Conservation (phyloP, 1,140 invertebrate genomes). For the Pseudomyrmex cubaensis region DNA sequence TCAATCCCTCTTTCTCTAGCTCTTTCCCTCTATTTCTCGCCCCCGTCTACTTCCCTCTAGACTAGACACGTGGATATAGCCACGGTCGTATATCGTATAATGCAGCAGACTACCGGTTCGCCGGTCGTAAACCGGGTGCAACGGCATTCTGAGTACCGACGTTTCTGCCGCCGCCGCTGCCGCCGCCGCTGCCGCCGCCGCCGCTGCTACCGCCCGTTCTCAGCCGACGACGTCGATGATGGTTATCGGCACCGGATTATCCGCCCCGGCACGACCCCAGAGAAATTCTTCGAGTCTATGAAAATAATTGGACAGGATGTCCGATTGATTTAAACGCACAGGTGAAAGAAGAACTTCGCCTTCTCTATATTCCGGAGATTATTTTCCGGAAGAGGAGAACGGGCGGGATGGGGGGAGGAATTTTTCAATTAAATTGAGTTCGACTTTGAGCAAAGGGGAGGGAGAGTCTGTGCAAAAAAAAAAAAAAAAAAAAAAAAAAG, state of each 20-base stretch:
- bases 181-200: no score
- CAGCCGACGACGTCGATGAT: slow-evolving; percentile 46
- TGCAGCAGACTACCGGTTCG: slow-evolving; percentile 80
- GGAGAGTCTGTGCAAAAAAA: neutral
- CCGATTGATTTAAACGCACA: neutral
- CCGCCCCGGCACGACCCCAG: neutral
- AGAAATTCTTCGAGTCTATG: slow-evolving; percentile 17
- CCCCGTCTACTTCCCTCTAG: neutral
- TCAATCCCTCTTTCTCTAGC: neutral
- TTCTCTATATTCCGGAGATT: neutral
- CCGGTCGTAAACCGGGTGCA: slow-evolving; percentile 76
- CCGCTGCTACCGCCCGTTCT: neutral
- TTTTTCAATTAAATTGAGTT: neutral
- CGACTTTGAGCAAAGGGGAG: neutral
- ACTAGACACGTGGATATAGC: slow-evolving; percentile 78
- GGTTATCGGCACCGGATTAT: slow-evolving; percentile 45
- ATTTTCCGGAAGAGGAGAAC: neutral
- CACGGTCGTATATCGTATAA: slow-evolving; percentile 81
- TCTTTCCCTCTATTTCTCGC: neutral
- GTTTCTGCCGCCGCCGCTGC: slow-evolving; percentile 17
- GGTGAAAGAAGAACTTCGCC: neutral
- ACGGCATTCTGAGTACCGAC: slow-evolving; percentile 68
- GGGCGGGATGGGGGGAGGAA: neutral
- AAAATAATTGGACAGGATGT: slow-evolving; percentile 17
- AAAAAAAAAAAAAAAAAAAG: neutral